Evolutionary conservation across 2,888 invertebrate species (phyloP).

Genomic region (Entomobrya multifasciata): DNA sequence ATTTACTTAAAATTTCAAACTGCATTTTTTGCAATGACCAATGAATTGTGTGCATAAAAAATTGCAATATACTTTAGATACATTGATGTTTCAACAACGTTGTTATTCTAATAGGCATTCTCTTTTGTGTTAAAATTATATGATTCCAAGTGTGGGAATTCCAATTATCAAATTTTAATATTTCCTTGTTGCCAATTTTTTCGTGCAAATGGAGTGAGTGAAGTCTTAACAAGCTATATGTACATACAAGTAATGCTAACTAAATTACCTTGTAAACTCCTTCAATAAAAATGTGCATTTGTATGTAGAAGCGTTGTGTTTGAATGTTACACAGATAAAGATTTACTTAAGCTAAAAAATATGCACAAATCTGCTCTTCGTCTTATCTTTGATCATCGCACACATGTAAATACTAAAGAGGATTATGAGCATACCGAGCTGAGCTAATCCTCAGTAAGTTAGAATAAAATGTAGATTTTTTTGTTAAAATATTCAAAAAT

Average conservation of each 20-base stretch:
- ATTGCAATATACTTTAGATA: too few species aligned
- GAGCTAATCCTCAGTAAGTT: background rate
- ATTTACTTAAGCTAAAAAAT: too few species aligned
- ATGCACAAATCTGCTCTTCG: too few species aligned
- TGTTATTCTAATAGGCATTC: background rate
- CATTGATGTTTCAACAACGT: background rate
- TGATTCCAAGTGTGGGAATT: slow-evolving; percentile 45
- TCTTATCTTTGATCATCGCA: background rate
- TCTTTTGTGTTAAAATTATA: too few species aligned
- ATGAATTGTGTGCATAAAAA: too few species aligned
- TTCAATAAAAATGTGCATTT: background rate
- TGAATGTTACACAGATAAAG: background rate
- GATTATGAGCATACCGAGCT: slow-evolving; percentile 2
- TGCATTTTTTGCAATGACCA: too few species aligned
- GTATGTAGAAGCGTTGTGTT: background rate
- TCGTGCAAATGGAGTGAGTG: too few species aligned
- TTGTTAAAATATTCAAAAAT: slow-evolving; percentile 13
- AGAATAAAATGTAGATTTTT: background rate
- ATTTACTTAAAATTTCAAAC: too few species aligned
- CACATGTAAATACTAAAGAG: background rate
- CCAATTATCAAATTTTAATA: slow-evolving; percentile 34
- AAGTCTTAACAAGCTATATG: background rate
- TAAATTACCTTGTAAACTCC: too few species aligned
- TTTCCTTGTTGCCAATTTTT: slow-evolving; percentile 42
- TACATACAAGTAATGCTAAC: background rate